Evolutionary conservation across 2,113 vertebrate species (phyloP), one percentile per base, ranked within the genome.

Genomic region (Microcebus lehilahytsara): DNA sequence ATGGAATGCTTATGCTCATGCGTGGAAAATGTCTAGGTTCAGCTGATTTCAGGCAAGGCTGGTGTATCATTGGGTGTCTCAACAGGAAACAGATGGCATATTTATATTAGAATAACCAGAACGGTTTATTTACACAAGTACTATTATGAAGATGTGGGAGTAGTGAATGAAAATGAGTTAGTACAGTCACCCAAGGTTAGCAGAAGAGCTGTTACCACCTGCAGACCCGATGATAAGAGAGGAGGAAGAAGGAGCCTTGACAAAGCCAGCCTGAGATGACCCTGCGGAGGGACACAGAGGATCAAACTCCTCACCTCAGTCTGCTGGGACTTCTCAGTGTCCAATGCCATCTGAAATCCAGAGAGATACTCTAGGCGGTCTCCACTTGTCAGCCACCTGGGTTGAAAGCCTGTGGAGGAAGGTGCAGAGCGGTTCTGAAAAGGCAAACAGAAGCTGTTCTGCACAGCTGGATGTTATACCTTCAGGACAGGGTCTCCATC

Each of bases 11-110:
- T 27, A 37, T 64, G 17, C 27, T 85, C 32, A 51, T 37, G 27
- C 93, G 81, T 92, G 51, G 85, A 83, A 89, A 96, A 96, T 30
- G 40, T 67, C 58, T 64, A 49, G 17, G 9, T 17, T 87, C 49
- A 91, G 37, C 17, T 89, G n/a, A 87, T 90, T 91, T 80, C 46
- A 89, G 69, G 53, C 51, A 66, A 92, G 51, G 37, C 5, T 77
- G 27, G 16, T 75, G 3, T 62, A 62, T 72, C 37, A 58, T 1
- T 84, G 84, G 32, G 30, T 3, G 1, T 87, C 51, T 96, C 85
- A 96, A 78, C 5, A 77, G 86, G 23, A 66, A 80, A 79, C 7
- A 85, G 67, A 25, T 71, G 46, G 46, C 9, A 89, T 4, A 7
- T 8, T 75, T 25, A 3, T 17, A 14, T 58, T 60, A 91, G 32